phyloP scores from a whole-genome alignment of 2,113 vertebrate species.

The Sorex araneus region DNA sequence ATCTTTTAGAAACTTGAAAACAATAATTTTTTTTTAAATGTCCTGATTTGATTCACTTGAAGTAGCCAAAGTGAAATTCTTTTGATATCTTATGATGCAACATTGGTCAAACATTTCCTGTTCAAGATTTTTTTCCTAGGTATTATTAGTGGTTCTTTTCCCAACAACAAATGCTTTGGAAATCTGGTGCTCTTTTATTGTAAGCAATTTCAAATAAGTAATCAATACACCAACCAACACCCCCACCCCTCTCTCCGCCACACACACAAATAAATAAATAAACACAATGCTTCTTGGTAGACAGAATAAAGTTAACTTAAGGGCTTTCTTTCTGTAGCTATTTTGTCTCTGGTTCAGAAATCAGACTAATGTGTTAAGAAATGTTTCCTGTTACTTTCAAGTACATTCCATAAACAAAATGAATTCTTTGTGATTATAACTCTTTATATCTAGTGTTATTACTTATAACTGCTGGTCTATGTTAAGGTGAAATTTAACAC shows the following conservation, averaged over 20 bases:
- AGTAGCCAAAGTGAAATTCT: constrained; percentile 87
- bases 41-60: constrained; percentile 79
- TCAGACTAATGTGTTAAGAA: constrained; percentile 43
- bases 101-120: constrained; percentile 89
- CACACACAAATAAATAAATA: no score
- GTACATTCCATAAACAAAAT: constrained; percentile 85
- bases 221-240: neutral
- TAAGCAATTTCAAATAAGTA: constrained; percentile 74
- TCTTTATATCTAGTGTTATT: constrained; percentile 75
- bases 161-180: constrained; percentile 82
- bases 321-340: constrained; percentile 48
- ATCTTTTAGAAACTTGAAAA: constrained; percentile 49
- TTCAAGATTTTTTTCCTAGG: constrained; percentile 79
- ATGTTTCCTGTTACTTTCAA: constrained; percentile 65
- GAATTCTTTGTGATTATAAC: constrained; percentile 85
- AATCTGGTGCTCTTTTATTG: constrained; percentile 74
- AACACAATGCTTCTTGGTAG: constrained; percentile 5
- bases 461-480: constrained; percentile 87
- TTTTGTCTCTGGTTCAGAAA: constrained; percentile 79
- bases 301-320: constrained; percentile 28
- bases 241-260: neutral
- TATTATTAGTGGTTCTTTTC: constrained; percentile 85
- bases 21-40: constrained; percentile 53
- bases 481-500: constrained; percentile 91
- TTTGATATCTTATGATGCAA: constrained; percentile 89